Base-by-base conservation (phyloP, 2,113 vertebrate genomes). In the Percopsis transmontana region DNA sequence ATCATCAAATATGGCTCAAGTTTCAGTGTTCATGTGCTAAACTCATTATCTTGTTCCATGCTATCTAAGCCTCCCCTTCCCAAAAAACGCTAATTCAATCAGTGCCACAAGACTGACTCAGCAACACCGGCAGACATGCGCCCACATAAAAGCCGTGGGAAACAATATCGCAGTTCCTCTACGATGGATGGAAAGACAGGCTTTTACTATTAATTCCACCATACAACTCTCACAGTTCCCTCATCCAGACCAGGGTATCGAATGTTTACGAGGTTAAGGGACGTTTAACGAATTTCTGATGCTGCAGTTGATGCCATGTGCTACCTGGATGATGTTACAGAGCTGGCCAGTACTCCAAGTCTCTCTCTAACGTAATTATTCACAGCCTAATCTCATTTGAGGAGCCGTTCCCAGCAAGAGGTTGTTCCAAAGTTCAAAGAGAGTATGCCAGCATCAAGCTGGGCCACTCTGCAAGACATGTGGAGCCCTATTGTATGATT, bases 341-440 rank as follows among this genome's bases (percentile, higher is more conserved):
- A 52, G 16, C 73, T 66, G 57, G 52, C 27, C n/a, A 2, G 23
- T 66, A 72, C 82, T 72, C 61, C 52, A 10, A 68, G 69, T 73
- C 73, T 80, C 53, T 61, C 70, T 74, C 55, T 85, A 89, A 90
- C 74, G 57, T 53, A 77, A 70, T 91, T 87, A 89, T 76, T 66
- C 66, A 21, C 73, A 72, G 81, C 88, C 85, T 89, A 87, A 91
- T 90, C 83, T 86, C 66, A 90, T 91, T 91, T 48, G 74, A 54
- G 68, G 64, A 79, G 79, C 81, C 42, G 48, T 82, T 85, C 72
- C 64, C 50, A 18, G 68, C 55, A 72, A 73, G 58, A 58, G 23
- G 50, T 67, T 52, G 47, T 18, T 58, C 52, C 44, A 78, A 57
- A 33, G 70, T 52, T 72, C 44, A 61, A 64, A 67, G 52, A 62